Base-by-base conservation (phyloP, 1,140 invertebrate species). In the Drosophila pectinifera region DNA sequence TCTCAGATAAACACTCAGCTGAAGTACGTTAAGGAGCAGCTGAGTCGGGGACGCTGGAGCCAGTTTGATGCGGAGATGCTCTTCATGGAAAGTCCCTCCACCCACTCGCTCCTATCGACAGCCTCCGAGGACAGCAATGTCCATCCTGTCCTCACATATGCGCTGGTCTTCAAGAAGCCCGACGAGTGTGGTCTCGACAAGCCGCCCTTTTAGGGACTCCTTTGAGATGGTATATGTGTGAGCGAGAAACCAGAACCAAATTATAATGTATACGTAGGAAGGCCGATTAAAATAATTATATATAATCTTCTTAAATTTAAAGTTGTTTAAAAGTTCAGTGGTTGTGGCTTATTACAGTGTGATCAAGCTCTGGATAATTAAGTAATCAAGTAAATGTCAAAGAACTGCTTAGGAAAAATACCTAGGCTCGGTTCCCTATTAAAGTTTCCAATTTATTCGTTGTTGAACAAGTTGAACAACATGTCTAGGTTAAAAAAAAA, bases 21-120 rank as follows among this genome's bases (percentile, higher is more conserved):
- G 2, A 86, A 83, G 34, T 86, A 88, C 10, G 83, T 86, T 0
- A 83, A 88, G 14, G 83, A 88, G 11, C 83, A 86, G 16, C 31
- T 86, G 1, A 43, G 51, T 5, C 76, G 58, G 0, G 83, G 83
- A 1, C 83, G 83, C n/a, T 86, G 83, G 83, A 76, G 84, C 34
- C 61, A 73, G n/a, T 86, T 65, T 24, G 83, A 86, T 70, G 83
- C 79, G 1, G 83, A 86, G 53, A 56, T 63, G 46, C 38, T 86
- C 14, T 83, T 86, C 41, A 79, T 80, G 84, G 84, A 86, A 28
- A 83, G 58, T 28, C 72, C 51, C 0, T 86, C 83, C 8, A 86
- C 75, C 0, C 83, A 86, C 34, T 86, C 83, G 5, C 59, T 86
- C 1, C 42, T 86, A 7, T 86, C 83, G 0, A 67, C 65, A 7